phyloP scores from a whole-genome alignment of 1,140 invertebrate genomes.

The Atopsyche davidsoni region DNA sequence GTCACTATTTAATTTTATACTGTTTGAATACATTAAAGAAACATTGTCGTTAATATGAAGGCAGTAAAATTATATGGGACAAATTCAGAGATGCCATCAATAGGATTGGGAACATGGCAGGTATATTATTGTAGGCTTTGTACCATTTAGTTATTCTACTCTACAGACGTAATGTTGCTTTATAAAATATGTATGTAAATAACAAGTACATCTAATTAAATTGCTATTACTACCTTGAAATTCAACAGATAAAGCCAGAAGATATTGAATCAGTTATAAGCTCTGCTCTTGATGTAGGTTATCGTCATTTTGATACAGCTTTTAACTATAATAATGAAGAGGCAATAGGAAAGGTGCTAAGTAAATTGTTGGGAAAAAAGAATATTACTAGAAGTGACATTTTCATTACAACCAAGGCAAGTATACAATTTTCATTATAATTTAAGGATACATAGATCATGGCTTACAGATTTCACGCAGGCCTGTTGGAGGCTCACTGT shows the following conservation, averaged over 20 bases:
- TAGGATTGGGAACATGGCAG: conserved; percentile 30
- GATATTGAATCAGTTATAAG: conserved; percentile 64
- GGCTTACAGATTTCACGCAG: neutral
- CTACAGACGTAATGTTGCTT: neutral
- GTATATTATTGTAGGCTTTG: conserved; percentile 13
- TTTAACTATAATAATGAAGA: conserved; percentile 78
- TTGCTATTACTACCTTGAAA: neutral
- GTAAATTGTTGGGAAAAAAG: conserved; percentile 64
- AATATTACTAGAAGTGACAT: conserved; percentile 68
- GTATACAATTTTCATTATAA: conserved; percentile 17
- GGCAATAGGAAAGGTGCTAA: conserved; percentile 67
- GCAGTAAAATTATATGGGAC: conserved; percentile 14
- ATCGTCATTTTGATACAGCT: conserved; percentile 76
- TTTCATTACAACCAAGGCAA: conserved; percentile 77
- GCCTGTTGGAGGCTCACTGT: neutral
- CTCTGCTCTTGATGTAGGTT: conserved; percentile 57
- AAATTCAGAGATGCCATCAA: conserved; percentile 19
- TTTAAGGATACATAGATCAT: conserved; percentile 1
- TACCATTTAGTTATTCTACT: conserved; percentile 1
- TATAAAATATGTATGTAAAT: neutral
- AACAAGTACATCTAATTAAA: neutral
- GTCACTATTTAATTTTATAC: no score
- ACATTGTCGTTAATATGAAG: no score
- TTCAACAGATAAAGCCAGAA: conserved; percentile 44
- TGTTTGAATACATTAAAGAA: no score